Base-by-base conservation (phyloP, 1,140 invertebrate species). In the Aethina tumida region DNA sequence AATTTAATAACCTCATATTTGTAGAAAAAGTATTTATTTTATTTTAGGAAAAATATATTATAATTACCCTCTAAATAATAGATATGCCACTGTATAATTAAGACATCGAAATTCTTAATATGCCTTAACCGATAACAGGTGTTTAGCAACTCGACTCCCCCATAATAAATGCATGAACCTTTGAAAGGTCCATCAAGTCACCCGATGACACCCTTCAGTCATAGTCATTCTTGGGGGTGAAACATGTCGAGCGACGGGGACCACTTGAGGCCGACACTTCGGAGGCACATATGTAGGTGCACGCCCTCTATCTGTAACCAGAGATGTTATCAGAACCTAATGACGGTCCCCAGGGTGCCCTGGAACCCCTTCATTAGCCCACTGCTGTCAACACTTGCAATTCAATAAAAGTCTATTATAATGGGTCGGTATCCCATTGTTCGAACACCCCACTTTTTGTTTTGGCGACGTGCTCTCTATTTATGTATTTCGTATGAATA, bases 311-410 rank as follows among this genome's bases (percentile, higher is more conserved):
- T 43, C 33, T 44, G 56, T 52, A 56, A 58, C 52, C 41, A 47
- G 53, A 58, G 56, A 58, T 56, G 56, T 51, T 58, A 58, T 58
- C 56, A 43, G 48, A 55, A 47, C 45, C 51, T 58, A 55, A 58
- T 58, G 49, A 58, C 51, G 33, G 33, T 54, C 53, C 50, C 49
- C 19, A 43, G 48, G 50, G 53, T 34, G 13, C 30, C 22, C 44
- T 46, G 40, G 35, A 36, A 47, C 48, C 49, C 50, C 51, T 53
- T 56, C 49, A 56, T 56, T 56, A 56, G 49, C 49, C 46, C 43
- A 38, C 41, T 45, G 28, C 50, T 48, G 52, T 53, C 52, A 56
- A 56, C 54, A 56, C 54, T 54, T 55, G 44, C 48, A 57, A 52
- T 55, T 55, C 53, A 55, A 53, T 53, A 49, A 52, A 52, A 54